A percentile compares a stretch with the other conserved stretches of the same genome.
Evolutionary conservation across 2,888 invertebrate species (phyloP).

Genomic region (Acronicta leporina): DNA sequence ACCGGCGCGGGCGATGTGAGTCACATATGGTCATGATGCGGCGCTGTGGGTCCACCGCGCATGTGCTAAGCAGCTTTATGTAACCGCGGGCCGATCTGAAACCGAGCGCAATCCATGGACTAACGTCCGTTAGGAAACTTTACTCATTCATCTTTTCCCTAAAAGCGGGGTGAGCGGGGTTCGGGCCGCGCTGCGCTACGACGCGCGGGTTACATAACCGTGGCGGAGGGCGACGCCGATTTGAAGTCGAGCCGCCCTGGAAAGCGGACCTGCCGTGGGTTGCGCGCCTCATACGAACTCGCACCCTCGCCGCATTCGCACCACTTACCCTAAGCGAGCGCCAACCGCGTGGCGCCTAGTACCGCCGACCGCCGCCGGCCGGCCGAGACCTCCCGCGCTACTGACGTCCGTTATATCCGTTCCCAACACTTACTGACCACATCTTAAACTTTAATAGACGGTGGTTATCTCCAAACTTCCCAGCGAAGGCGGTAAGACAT

Average conservation of each 20-base stretch:
- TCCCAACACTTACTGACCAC: conserved; percentile 52
- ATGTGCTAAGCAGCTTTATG: conserved; percentile 77
- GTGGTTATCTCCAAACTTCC: conserved; percentile 61
- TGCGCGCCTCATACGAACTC: conserved; percentile 54
- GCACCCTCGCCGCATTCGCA: conserved; percentile 53
- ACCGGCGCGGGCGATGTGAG: conserved; percentile 63
- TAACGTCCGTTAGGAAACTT: conserved; percentile 86
- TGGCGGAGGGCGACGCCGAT: conserved; percentile 71
- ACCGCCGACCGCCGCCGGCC: conserved; percentile 44
- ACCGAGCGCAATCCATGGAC: conserved; percentile 80
- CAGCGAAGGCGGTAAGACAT: conserved; percentile 76
- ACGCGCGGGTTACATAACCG: conserved; percentile 81
- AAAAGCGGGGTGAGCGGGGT: conserved; percentile 81
- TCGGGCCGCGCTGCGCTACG: conserved; percentile 78
- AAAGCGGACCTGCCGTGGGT: conserved; percentile 65
- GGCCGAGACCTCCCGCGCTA: conserved; percentile 50
- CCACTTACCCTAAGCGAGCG: conserved; percentile 42
- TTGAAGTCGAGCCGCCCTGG: conserved; percentile 72
- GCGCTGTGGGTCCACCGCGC: conserved; percentile 61
- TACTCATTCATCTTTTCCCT: conserved; percentile 88
- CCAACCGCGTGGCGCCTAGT: conserved; percentile 50
- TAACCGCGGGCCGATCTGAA: conserved; percentile 79
- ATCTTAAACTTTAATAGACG: conserved; percentile 64
- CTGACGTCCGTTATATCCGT: conserved; percentile 54
- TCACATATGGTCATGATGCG: conserved; percentile 48